phyloP scores from a whole-genome alignment of 2,797 vertebrate genomes.

The Clarias platycephalus region DNA sequence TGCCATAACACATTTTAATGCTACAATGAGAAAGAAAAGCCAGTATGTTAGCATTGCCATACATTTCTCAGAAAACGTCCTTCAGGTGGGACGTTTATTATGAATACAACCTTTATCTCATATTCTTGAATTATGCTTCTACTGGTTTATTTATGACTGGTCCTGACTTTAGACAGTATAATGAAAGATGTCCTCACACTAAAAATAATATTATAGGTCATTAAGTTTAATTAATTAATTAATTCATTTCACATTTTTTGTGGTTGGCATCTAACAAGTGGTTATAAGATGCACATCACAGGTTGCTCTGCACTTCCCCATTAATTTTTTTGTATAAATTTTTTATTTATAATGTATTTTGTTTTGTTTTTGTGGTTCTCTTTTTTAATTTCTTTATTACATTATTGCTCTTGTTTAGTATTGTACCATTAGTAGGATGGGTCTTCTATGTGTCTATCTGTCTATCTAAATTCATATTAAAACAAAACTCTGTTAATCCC shows the following conservation, averaged over 20 bases:
- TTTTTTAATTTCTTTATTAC: too few relatives aligned
- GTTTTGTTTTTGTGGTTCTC: too few relatives aligned
- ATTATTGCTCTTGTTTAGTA: too few relatives aligned
- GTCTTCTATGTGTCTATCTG: too few relatives aligned
- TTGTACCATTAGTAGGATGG: too few relatives aligned
- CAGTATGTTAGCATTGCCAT: background rate
- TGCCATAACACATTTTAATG: conserved; percentile 12
- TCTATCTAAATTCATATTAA: too few relatives aligned
- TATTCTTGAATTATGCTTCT: background rate
- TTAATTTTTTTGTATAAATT: too few relatives aligned
- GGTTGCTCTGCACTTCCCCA: too few relatives aligned
- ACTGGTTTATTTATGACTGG: background rate
- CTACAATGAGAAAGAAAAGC: background rate
- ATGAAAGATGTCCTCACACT: background rate
- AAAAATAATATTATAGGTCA: background rate
- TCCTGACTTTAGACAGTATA: background rate
- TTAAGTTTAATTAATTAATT: background rate
- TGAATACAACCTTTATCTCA: background rate
- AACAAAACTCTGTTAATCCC: too few relatives aligned
- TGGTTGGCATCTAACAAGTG: background rate
- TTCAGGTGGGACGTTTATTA: background rate
- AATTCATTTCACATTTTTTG: background rate
- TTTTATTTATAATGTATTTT: too few relatives aligned
- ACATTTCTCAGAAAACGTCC: background rate
- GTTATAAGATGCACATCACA: too few relatives aligned